These are phyloP conservation scores for Lochmaea crataegi DNA, from an alignment of 2,888 invertebrate genomes.

Conservation along the genomic window DNA sequence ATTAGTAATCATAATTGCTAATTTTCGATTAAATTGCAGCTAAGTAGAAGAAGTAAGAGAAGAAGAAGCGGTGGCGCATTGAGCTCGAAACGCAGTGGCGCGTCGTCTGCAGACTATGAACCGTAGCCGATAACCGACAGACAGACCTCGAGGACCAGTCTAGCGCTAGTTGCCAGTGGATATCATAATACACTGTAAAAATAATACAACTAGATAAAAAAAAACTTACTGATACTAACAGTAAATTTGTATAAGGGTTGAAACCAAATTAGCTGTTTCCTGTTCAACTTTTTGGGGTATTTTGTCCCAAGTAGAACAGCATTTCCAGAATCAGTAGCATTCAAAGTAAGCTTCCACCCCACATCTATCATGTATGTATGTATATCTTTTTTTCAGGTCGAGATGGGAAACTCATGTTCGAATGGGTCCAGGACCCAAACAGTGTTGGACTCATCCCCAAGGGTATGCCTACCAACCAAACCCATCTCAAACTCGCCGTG, in stretches of 20 bases:
- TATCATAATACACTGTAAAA: constrained; percentile 12
- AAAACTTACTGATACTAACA: not conserved
- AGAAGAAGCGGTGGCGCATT: constrained; percentile 16
- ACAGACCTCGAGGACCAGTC: constrained; percentile 28
- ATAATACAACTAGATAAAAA: not conserved
- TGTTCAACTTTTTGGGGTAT: too few relatives aligned
- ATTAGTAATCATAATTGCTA: constrained; percentile 33
- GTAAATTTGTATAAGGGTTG: not conserved
- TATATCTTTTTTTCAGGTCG: too few relatives aligned
- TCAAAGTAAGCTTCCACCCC: too few relatives aligned
- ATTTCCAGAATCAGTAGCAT: too few relatives aligned
- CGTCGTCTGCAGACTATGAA: constrained; percentile 30
- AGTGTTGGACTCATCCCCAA: too few relatives aligned
- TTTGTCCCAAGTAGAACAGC: too few relatives aligned
- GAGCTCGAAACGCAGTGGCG: constrained; percentile 27
- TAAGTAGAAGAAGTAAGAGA: constrained; percentile 22
- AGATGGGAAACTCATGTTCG: too few relatives aligned
- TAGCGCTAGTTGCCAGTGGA: constrained; percentile 24
- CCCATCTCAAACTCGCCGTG: too few relatives aligned
- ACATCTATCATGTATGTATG: too few relatives aligned
- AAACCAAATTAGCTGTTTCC: too few relatives aligned
- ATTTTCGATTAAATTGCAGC: constrained; percentile 28
- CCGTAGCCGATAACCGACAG: constrained; percentile 28
- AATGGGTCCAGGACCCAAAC: too few relatives aligned
- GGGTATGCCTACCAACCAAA: too few relatives aligned